Conservation (phyloP, 2,797 vertebrate genomes). For the Lacerta bilineata region DNA sequence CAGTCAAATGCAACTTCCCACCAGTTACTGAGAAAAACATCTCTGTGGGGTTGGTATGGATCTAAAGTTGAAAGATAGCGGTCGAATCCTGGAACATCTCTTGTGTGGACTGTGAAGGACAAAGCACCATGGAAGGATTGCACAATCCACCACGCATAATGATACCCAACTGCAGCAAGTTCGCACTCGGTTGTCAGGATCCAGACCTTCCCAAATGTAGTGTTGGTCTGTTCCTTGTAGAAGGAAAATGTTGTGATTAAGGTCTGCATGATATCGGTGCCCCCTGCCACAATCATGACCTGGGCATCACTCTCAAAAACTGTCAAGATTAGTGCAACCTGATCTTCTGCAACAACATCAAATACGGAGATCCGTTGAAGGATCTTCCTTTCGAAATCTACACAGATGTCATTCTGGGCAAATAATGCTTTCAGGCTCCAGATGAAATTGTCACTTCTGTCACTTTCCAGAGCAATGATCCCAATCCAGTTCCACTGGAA, state of each 20-base stretch:
- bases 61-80: neutral
- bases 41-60: neutral
- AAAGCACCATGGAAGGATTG: neutral
- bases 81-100: neutral
- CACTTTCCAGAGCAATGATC: neutral
- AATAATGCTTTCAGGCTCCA: neutral
- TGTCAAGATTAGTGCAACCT: neutral
- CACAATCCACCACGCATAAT: neutral
- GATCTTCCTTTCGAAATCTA: neutral
- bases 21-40: neutral
- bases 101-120: neutral
- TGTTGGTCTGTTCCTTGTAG: neutral
- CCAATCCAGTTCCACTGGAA: conserved; percentile 19
- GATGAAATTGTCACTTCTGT: neutral
- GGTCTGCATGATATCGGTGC: neutral
- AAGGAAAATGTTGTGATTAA: neutral
- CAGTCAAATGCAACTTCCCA: conserved; percentile 1
- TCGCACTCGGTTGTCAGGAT: neutral
- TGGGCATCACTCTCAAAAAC: neutral
- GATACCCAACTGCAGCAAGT: neutral
- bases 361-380: neutral
- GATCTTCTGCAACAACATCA: fast-evolving
- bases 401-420: neutral
- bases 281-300: neutral
- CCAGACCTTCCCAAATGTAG: neutral